phyloP scores from a whole-genome alignment of 92 coral and sea anemone genomes.

The Epizoanthus scotinus region DNA sequence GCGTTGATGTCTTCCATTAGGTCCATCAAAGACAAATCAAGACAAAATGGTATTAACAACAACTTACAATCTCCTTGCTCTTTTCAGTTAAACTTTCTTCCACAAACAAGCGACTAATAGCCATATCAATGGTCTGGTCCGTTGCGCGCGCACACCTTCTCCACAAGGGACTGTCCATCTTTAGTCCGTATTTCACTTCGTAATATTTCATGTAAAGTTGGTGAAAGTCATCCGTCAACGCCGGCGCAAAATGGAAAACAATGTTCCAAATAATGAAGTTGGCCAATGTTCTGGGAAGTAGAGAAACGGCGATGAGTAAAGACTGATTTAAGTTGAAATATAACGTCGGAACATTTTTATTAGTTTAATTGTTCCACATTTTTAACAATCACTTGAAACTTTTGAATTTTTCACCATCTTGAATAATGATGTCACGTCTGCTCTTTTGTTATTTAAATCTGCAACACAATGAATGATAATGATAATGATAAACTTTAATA shows the following conservation, averaged over 20 bases:
- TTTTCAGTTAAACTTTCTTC: slow-evolving; percentile 61
- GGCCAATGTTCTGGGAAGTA: slow-evolving; percentile 46
- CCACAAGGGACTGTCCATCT: slow-evolving; percentile 66
- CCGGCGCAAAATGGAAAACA: slow-evolving; percentile 43
- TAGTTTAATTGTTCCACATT: too few relatives aligned
- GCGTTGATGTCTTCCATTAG: neutral
- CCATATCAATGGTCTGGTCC: slow-evolving; percentile 64
- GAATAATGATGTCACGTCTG: too few relatives aligned
- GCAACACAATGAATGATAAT: too few relatives aligned
- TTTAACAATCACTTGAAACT: too few relatives aligned
- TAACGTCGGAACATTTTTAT: too few relatives aligned
- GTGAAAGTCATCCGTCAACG: slow-evolving; percentile 51
- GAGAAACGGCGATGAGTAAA: neutral
- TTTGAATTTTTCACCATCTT: too few relatives aligned
- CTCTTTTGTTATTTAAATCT: too few relatives aligned
- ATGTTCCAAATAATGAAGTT: slow-evolving; percentile 58
- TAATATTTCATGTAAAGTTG: slow-evolving; percentile 51
- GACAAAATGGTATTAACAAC: neutral
- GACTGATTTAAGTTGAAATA: too few relatives aligned
- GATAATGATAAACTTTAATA: too few relatives aligned
- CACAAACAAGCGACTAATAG: slow-evolving; percentile 71
- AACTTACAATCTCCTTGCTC: slow-evolving; percentile 60
- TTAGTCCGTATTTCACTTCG: slow-evolving; percentile 60
- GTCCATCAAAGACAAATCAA: neutral
- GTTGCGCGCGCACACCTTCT: slow-evolving; percentile 79